phyloP scores from a whole-genome alignment of 1,140 invertebrate species.

The Drosophila dunni region DNA sequence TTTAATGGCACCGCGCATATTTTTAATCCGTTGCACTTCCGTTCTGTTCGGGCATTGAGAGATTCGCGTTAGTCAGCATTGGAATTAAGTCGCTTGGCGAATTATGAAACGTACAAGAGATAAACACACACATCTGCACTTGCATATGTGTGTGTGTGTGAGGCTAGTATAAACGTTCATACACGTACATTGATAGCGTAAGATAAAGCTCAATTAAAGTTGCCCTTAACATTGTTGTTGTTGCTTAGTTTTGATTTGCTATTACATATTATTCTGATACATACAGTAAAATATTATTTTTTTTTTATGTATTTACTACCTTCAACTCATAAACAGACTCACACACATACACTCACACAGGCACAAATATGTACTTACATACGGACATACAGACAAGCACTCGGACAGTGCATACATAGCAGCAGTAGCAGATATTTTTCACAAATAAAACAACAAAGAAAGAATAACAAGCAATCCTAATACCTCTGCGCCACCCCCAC shows the following conservation, averaged over 20 bases:
- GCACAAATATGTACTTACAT: background rate
- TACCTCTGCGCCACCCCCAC: conserved; percentile 45
- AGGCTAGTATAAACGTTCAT: background rate
- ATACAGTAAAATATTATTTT: conserved; percentile 48
- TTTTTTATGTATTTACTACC: conserved; percentile 66
- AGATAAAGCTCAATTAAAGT: conserved; percentile 47
- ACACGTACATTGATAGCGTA: conserved; percentile 2
- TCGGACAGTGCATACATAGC: conserved; percentile 55
- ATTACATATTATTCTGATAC: conserved; percentile 46
- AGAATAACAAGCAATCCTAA: conserved; percentile 75
- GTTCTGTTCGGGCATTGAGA: conserved; percentile 48
- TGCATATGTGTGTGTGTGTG: conserved; percentile 5
- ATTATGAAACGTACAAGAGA: conserved; percentile 52
- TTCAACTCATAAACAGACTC: conserved; percentile 49
- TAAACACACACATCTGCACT: conserved; percentile 25
- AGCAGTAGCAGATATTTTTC: conserved; percentile 66
- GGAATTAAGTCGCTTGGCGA: conserved; percentile 35
- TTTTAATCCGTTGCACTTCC: conserved; percentile 46
- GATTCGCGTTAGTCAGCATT: conserved; percentile 45
- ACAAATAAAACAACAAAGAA: conserved; percentile 79
- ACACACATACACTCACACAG: conserved; percentile 40
- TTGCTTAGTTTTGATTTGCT: conserved; percentile 41
- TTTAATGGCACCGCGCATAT: conserved; percentile 23
- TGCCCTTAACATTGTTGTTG: conserved; percentile 35
- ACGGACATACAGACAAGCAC: conserved; percentile 26